A percentile compares a stretch with the other conserved stretches of the same genome.
phyloP scores from a whole-genome alignment of 2,113 vertebrate species.

The Murina feae region DNA sequence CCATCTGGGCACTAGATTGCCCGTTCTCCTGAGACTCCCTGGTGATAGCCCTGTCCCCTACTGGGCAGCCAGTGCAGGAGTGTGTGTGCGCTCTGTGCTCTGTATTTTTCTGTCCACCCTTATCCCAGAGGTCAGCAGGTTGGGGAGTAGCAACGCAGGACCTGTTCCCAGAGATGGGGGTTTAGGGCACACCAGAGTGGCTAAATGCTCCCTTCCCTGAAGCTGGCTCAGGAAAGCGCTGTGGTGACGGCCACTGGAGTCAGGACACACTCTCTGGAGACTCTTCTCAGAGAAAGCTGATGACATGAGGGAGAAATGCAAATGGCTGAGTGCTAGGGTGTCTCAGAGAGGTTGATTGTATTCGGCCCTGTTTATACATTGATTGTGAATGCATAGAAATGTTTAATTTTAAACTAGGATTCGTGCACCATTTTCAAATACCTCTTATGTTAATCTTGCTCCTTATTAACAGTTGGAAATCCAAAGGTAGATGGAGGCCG shows the following conservation, averaged over 20 bases:
- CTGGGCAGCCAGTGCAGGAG: not conserved
- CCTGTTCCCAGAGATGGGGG: not conserved
- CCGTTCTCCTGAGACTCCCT: not conserved
- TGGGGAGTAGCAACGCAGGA: not conserved
- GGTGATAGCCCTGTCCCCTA: not conserved
- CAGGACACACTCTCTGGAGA: not conserved
- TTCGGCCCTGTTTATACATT: no score
- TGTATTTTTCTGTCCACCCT: not conserved
- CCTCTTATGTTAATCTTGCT: not conserved
- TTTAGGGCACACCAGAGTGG: not conserved
- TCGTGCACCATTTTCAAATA: not conserved
- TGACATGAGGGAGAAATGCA: not conserved
- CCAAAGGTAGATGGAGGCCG: not conserved
- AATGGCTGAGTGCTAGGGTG: not conserved
- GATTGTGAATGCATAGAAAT: not conserved
- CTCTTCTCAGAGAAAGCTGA: not conserved
- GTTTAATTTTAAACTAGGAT: not conserved
- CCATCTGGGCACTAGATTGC: not conserved
- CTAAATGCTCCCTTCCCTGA: not conserved
- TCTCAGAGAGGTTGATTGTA: not conserved
- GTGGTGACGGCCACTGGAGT: not conserved
- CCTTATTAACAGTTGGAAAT: not conserved
- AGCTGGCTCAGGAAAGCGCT: not conserved
- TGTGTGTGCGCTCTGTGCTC: not conserved
- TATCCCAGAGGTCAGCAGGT: not conserved